Evolutionary conservation across 1,140 invertebrate genomes (phyloP), one percentile per base, ranked within the genome.

Genomic region (Anthonomus grandis): DNA sequence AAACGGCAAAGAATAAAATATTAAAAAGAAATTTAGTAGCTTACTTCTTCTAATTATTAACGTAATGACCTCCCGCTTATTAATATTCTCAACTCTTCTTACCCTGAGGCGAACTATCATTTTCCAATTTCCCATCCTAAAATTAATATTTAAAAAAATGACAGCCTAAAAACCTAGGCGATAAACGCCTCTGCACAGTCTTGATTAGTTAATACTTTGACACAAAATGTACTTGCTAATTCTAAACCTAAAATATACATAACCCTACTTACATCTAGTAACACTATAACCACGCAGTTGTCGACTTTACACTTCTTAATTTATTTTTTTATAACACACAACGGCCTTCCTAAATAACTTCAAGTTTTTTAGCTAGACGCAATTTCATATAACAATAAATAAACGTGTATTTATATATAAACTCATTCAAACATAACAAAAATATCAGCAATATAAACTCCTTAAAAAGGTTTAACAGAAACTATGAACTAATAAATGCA

Each of bases 131-230:
- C n/a, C n/a, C n/a, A n/a, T n/a, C n/a, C n/a, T n/a, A n/a, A n/a
- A n/a, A n/a, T n/a, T n/a, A n/a, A n/a, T n/a, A n/a, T 47, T 60
- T 67, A 64, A 70, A 69, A 69, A 70, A 54, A 64, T 65, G 67
- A 69, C 68, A 70, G 67, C 66, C 68, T 71, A 70, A 65, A 62
- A 66, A 66, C 65, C 63, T 66, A 64, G 66, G 54, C 66, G 67
- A 45, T 46, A 9, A 34, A 34, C 63, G 67, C 67, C 67, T 69
- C 69, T 70, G 67, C 69, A 70, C 70, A 72, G 70, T 72, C 70
- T 72, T 72, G 58, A 56, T 47, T 57, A 71, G 64, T 72, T 72
- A 72, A 72, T 72, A 72, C 70, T 72, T 72, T 72, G 70, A 72
- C 70, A 72, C 70, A 72, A 68, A 41, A 67, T 65, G 70, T 72